phyloP scores from a whole-genome alignment of 2,113 vertebrate genomes.

The Vulpes ferrilata region DNA sequence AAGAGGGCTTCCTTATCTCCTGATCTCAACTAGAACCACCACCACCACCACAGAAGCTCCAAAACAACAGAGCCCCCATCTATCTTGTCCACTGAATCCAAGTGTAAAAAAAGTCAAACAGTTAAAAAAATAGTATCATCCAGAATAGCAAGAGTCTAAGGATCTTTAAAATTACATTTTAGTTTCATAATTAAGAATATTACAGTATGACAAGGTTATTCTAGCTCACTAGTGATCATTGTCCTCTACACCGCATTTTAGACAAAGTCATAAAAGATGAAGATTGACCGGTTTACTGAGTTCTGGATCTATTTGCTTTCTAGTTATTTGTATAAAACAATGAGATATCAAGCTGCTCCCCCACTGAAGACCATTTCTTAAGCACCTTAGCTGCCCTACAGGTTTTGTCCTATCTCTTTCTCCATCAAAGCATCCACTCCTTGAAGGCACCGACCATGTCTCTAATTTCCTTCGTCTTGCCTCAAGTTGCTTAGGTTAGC shows the following conservation, averaged over 20 bases:
- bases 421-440: neutral
- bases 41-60: neutral
- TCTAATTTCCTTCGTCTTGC: slow-evolving; percentile 25
- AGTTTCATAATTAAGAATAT: slow-evolving; percentile 8
- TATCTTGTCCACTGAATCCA: neutral
- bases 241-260: neutral
- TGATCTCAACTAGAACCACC: neutral
- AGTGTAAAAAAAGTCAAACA: neutral
- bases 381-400: neutral
- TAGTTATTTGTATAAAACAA: neutral
- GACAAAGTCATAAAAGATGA: neutral
- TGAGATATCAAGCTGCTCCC: neutral
- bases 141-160: neutral
- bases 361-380: neutral
- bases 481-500: neutral
- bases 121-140: neutral
- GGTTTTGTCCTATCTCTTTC: slow-evolving; percentile 1
- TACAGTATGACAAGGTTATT: neutral
- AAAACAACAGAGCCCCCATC: neutral
- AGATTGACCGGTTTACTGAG: neutral
- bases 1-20: neutral
- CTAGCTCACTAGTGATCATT: neutral
- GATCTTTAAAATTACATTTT: neutral
- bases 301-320: slow-evolving; percentile 36
- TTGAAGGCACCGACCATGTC: neutral